These are phyloP conservation scores for Crypturellus tataupa DNA, from an alignment of 2,797 vertebrate genomes.

Conservation along the genomic window DNA sequence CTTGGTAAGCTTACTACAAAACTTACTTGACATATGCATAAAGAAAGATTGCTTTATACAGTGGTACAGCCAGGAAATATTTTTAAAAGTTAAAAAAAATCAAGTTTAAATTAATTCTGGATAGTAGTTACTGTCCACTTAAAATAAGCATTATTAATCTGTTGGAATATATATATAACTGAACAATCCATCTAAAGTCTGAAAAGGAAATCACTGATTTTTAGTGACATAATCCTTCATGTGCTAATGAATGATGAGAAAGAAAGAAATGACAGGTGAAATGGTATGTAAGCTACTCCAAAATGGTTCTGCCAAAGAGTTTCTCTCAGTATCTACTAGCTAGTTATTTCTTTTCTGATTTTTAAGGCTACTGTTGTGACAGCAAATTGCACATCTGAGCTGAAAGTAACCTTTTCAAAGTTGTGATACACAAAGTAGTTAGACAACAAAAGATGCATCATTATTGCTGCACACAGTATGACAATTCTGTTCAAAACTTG, in stretches of 20 bases:
- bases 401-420: background rate
- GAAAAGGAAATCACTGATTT: background rate
- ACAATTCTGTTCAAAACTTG: background rate
- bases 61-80: background rate
- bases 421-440: background rate
- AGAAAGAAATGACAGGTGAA: background rate
- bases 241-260: background rate
- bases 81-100: background rate
- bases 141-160: background rate
- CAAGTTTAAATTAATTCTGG: conserved; percentile 1
- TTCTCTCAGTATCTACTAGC: background rate
- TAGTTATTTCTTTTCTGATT: background rate
- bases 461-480: background rate
- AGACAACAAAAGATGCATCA: background rate
- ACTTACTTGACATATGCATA: conserved; percentile 60
- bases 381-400: background rate
- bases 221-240: background rate
- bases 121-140: background rate
- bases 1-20: conserved; percentile 60
- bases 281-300: background rate
- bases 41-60: conserved; percentile 31
- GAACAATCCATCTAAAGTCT: background rate
- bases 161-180: background rate
- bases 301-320: background rate
- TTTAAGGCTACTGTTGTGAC: background rate